Conservation (phyloP, 2,797 vertebrate genomes). For the Enteromius unitaeniatus region DNA sequence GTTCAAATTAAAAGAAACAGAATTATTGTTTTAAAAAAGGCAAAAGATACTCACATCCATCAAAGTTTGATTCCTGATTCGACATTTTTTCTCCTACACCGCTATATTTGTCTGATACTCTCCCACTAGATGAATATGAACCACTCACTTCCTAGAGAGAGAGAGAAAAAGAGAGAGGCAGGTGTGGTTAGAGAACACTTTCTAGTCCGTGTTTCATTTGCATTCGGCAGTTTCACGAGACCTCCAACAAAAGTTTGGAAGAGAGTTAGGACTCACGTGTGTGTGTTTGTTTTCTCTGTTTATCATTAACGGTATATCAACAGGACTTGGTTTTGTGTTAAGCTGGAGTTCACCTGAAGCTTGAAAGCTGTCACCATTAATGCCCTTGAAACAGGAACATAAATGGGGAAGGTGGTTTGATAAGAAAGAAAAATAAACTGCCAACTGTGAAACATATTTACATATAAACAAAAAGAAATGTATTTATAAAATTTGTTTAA, state of each 20-base stretch:
- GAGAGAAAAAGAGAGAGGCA: slow-evolving; percentile 18
- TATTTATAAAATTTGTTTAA: not conserved
- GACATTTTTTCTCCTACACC: slow-evolving; percentile 37
- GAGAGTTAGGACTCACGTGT: not conserved
- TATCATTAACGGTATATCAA: slow-evolving; percentile 49
- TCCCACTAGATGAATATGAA: slow-evolving; percentile 20
- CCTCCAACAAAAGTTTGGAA: slow-evolving; percentile 14
- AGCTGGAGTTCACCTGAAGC: slow-evolving; percentile 27
- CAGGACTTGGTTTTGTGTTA: slow-evolving; percentile 36
- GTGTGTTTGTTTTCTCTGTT: slow-evolving; percentile 25
- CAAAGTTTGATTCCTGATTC: slow-evolving; percentile 46
- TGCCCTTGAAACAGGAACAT: slow-evolving; percentile 45
- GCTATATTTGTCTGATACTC: slow-evolving; percentile 34
- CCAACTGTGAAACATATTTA: not conserved
- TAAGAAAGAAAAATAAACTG: not conserved
- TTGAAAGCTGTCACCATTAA: slow-evolving; percentile 28
- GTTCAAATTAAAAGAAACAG: not conserved
- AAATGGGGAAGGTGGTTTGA: slow-evolving; percentile 9
- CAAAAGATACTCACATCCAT: slow-evolving; percentile 52
- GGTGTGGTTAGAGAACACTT: slow-evolving; percentile 41
- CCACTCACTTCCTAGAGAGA: slow-evolving; percentile 55
- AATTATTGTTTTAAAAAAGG: not conserved
- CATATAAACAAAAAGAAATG: slow-evolving; percentile 6
- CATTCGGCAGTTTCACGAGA: slow-evolving; percentile 25
- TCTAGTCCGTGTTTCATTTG: slow-evolving; percentile 43